Conservation (phyloP, 2,888 invertebrate species). For the Drosophila maculinotata region DNA sequence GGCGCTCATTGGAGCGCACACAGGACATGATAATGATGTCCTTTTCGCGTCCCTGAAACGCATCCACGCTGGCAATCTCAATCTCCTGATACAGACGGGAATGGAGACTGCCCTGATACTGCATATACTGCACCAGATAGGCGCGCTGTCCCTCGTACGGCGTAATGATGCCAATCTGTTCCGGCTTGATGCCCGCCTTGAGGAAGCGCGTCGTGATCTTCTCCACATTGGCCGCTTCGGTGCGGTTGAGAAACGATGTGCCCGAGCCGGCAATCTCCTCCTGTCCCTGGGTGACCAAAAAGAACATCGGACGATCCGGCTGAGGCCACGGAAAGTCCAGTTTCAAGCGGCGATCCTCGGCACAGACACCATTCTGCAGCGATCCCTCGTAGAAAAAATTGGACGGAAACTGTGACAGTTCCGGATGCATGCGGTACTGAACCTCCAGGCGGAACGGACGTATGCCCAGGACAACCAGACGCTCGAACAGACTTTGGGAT, state of each 20-base stretch:
- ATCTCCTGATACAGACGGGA: slow-evolving; percentile 99
- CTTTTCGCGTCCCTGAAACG: slow-evolving; percentile 99
- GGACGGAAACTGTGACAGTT: slow-evolving; percentile 98
- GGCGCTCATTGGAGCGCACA: slow-evolving; percentile 99
- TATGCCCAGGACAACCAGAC: slow-evolving; percentile 98
- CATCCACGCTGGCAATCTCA: slow-evolving; percentile 99
- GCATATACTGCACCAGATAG: slow-evolving; percentile 99
- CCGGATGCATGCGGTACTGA: slow-evolving; percentile 99
- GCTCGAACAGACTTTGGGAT: slow-evolving; percentile 98
- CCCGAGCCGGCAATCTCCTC: slow-evolving; percentile 99
- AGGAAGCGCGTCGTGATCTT: slow-evolving; percentile 98
- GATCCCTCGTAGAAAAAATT: slow-evolving; percentile 99
- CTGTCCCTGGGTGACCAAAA: slow-evolving; percentile 98
- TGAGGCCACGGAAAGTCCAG: slow-evolving; percentile 99
- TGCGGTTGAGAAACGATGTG: slow-evolving; percentile 98
- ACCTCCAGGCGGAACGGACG: slow-evolving; percentile 98
- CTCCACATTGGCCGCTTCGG: slow-evolving; percentile 99
- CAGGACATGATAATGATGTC: slow-evolving; percentile 99
- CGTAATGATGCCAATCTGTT: slow-evolving; percentile 99
- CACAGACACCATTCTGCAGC: slow-evolving; percentile 99
- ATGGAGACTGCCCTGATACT: slow-evolving; percentile 98
- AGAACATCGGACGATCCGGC: slow-evolving; percentile 98
- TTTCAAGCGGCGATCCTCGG: slow-evolving; percentile 96
- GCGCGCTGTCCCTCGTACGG: slow-evolving; percentile 99
- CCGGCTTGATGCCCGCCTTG: slow-evolving; percentile 97